Evolutionary conservation across 2,797 vertebrate species (phyloP), one percentile per base, ranked within the genome.

Genomic region (Thripadectes ignobilis): DNA sequence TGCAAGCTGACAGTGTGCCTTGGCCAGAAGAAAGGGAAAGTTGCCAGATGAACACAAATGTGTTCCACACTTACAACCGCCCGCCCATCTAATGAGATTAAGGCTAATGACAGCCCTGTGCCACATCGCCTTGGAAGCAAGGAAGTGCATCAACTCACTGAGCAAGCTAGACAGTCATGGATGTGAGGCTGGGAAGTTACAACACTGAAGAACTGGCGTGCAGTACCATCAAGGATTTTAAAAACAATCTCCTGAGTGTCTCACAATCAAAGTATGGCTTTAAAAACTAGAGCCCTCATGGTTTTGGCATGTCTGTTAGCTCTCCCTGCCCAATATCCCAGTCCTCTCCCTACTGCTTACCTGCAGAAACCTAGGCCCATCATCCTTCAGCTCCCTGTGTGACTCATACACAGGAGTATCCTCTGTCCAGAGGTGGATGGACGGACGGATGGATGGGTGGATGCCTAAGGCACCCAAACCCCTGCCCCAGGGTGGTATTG

Each of bases 141-240:
- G 48, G 13, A 41, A 38, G 61, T 82, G 51, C 30, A 22, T 9
- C 1, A 5, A 39, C 24, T 54, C 2, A 0, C 55, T n/a, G 26
- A 69, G 52, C 1, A 3, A 82, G 45, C n/a, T 29, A 14, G 26
- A 46, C 2, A 1, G 16, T 7, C 22, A 55, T 1, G 1, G n/a
- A 29, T 76, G 23, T 5, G 41, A 52, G 41, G 62, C 38, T 52
- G 20, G 39, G 48, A 57, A 66, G 21, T 12, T 34, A 74, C 1
- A 0, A 32, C 34, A 58, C 46, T 29, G 8, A 24, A 65, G n/a
- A 48, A 66, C 4, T n/a, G 24, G 30, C 30, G 41, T 30, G 46
- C 1, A 2, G 41, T 32, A 23, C 63, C 6, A 3, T 38, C 3
- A 1, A n/a, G 39, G 66, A 41, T n/a, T 66, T 67, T 32, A 58